A percentile compares a stretch with the other conserved stretches of the same genome.
phyloP scores from a whole-genome alignment of 2,888 invertebrate genomes.

The Sesia bembeciformis region DNA sequence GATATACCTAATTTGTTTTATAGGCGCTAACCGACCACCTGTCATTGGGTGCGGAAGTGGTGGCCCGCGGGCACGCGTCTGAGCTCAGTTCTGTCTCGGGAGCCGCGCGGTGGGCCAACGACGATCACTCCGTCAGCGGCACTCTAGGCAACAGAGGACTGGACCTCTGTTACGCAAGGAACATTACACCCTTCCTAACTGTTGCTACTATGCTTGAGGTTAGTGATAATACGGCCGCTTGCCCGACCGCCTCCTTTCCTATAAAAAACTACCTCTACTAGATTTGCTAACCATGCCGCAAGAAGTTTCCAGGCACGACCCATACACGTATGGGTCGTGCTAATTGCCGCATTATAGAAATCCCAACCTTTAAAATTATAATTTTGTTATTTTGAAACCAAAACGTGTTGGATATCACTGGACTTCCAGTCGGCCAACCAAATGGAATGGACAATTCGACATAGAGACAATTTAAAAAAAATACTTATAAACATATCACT shows the following conservation, averaged over 20 bases:
- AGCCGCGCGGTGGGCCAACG: constrained; percentile 48
- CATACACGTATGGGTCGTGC: too few relatives aligned
- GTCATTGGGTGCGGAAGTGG: constrained; percentile 58
- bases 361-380: background rate
- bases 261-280: too few relatives aligned
- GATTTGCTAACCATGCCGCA: too few relatives aligned
- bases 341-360: background rate
- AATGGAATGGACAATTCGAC: too few relatives aligned
- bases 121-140: constrained; percentile 50
- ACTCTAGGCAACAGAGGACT: constrained; percentile 63
- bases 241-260: too few relatives aligned
- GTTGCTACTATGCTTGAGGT: constrained; percentile 65
- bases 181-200: constrained; percentile 51
- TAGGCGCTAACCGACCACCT: constrained; percentile 48
- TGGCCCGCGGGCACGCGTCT: constrained; percentile 44
- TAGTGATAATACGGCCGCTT: background rate
- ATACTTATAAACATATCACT: too few relatives aligned
- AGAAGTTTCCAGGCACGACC: too few relatives aligned
- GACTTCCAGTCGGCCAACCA: too few relatives aligned
- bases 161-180: constrained; percentile 56
- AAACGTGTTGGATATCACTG: too few relatives aligned
- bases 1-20: background rate
- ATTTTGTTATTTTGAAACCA: background rate
- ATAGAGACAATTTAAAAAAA: too few relatives aligned
- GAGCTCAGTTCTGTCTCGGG: constrained; percentile 57